Evolutionary conservation across 1,140 invertebrate species (phyloP).

Genomic region (Drosophila bocki): DNA sequence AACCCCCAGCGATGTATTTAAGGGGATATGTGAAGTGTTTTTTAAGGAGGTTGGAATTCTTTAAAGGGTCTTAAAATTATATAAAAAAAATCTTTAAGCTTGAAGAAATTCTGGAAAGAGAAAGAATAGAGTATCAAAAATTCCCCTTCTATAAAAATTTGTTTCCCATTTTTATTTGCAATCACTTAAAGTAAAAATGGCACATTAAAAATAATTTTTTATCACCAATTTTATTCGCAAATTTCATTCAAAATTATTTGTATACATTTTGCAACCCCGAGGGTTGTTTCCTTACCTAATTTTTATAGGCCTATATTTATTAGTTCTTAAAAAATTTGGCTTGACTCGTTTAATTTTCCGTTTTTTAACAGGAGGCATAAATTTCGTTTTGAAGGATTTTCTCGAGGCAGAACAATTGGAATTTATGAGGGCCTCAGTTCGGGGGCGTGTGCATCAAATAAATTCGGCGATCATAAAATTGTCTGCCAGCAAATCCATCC

Average conservation of each 20-base stretch:
- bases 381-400: slow-evolving; percentile 64
- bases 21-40: slow-evolving; percentile 26
- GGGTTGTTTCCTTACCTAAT: slow-evolving; percentile 31
- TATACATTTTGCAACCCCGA: slow-evolving; percentile 5
- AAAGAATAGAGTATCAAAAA: not conserved
- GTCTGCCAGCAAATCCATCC: slow-evolving; percentile 74
- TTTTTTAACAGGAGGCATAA: slow-evolving; percentile 76
- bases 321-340: slow-evolving; percentile 51
- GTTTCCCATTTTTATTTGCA: not conserved
- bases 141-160: no score
- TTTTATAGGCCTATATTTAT: slow-evolving; percentile 46
- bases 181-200: slow-evolving; percentile 59
- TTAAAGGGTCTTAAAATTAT: not conserved
- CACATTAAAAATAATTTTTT: slow-evolving; percentile 77
- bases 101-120: not conserved
- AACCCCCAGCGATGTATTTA: not conserved
- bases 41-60: slow-evolving; percentile 6
- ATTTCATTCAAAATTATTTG: slow-evolving; percentile 54
- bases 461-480: slow-evolving; percentile 80
- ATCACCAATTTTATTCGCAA: slow-evolving; percentile 69
- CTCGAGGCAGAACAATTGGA: slow-evolving; percentile 63
- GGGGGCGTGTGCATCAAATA: slow-evolving; percentile 69
- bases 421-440: slow-evolving; percentile 43
- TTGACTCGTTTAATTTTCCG: slow-evolving; percentile 70
- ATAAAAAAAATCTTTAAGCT: no score